Base-by-base conservation (phyloP, 35 echinoderm and acorn worm species). In the Nesometra sesokonis region DNA sequence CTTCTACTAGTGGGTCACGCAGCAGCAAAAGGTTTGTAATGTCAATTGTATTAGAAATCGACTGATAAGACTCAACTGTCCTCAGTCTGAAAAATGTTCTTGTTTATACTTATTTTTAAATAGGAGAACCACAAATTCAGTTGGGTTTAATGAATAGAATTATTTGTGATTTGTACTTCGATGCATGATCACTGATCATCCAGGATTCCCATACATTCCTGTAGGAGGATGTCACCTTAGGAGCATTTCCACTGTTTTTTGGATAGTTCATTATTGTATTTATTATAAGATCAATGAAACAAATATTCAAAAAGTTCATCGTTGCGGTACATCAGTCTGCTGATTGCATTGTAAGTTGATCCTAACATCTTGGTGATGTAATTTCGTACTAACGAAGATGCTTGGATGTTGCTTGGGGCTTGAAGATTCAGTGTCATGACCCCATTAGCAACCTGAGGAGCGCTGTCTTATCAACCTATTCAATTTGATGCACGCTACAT, bases 11-110 rank as follows among this genome's bases (percentile, higher is more conserved):
- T 83, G 37, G 81, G 37, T 36, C 81, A 83, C 81, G 81, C 34
- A 83, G 39, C n/a, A n/a, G 30, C 35, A 83, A 83, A 38, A 83
- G 81, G 81, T 83, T 83, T 83, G 81, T 83, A 5, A 36, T 83
- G 34, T 37, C 81, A 36, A 37, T 38, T 83, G 34, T 83, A 35
- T 30, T 67, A 67, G 52, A 27, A 5, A 67, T 19, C 23, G 52
- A 67, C 2, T 67, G 52, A 19, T 19, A 67, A 27, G 9, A 5
- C 2, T 67, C 52, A 19, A 11, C 52, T 67, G 52, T 67, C 52
- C 2, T 67, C 21, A 67, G 39, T 43, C 39, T 43, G 15, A 43
- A 15, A 4, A 43, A 43, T 43, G 39, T 43, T 43, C 39, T 43
- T 43, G 39, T 43, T 43, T 43, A 43, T 43, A 7, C 4, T 43